Percentiles rank a stretch among this genome's conserved stretches.
Conservation (phyloP, 1,140 invertebrate genomes). For the Bombus picipes region DNA sequence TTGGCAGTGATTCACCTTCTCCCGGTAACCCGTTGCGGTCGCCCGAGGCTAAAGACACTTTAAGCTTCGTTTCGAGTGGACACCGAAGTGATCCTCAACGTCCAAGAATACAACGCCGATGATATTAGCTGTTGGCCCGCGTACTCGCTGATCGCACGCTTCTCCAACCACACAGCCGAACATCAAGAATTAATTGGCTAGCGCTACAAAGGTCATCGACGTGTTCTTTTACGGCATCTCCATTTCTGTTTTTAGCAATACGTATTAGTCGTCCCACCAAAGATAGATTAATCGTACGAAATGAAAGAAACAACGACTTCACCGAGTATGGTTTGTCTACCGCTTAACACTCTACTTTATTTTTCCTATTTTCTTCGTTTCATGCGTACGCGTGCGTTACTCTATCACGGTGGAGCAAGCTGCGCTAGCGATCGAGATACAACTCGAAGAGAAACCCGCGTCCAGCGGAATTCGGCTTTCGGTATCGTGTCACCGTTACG, state of each 20-base stretch:
- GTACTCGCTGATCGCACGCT: neutral
- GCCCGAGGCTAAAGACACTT: conserved; percentile 30
- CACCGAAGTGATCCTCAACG: conserved; percentile 20
- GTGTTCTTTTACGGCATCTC: neutral
- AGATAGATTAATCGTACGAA: neutral
- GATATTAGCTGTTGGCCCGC: neutral
- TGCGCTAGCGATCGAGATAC: no score
- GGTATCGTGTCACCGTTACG: no score
- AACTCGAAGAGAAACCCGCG: neutral
- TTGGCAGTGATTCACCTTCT: conserved; percentile 61
- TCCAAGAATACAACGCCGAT: conserved; percentile 9
- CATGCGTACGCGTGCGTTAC: no score
- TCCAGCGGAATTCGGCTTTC: neutral
- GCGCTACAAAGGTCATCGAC: neutral
- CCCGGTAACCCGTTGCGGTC: conserved; percentile 44
- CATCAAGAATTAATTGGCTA: neutral
- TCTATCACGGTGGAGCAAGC: no score
- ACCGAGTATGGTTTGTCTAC: no score
- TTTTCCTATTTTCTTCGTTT: no score
- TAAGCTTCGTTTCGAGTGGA: conserved; percentile 35
- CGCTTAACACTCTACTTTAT: no score
- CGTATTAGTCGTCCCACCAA: neutral
- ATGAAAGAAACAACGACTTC: no score
- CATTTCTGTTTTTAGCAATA: neutral
- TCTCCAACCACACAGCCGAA: neutral